Evolutionary conservation across 2,888 invertebrate genomes (phyloP), one percentile per base, ranked within the genome.

Genomic region (Halocaridina rubra): DNA sequence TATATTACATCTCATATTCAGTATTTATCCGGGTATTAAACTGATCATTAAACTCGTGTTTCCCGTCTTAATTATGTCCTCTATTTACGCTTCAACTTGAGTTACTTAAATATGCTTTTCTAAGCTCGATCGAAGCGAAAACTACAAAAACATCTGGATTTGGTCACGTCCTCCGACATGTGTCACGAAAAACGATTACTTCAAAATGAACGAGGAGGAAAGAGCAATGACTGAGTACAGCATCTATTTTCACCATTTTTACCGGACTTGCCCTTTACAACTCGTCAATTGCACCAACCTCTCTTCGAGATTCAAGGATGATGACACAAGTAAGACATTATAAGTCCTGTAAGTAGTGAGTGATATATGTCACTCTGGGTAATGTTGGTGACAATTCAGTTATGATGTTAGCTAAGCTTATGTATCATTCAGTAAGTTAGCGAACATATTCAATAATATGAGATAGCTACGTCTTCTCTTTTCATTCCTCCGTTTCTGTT

Each of bases 221-320:
- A 10, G 24, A n/a, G 71, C 71, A 7, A 22, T 33, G 22, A 79
- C 79, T 2, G 53, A 74, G 30, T 61, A 84, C 79, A 84, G 79
- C 64, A 59, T 84, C 8, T 84, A 84, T 76, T 85, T 79, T 67
- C 30, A 80, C 16, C 61, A 80, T 33, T 75, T 76, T 24, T 85
- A 85, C 75, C 80, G 80, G 8, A 46, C 80, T 76, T 85, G 85
- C 24, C 53, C 59, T 30, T 27, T 80, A 5, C 32, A 30, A 29
- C 27, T 19, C 32, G 64, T 46, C 57, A 74, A 85, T 59, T 85
- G 85, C 59, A 59, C 80, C 7, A 69, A 69, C 5, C 5, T 85
- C 19, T 76, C 85, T 16, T 64, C 80, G 74, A 61, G 79, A 27
- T 39, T 79, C 22, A 19, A 16, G 2, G 33, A 64, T 22, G 84